Evolutionary conservation across 2,888 invertebrate species (phyloP).

Genomic region (Calephelis perditalis): DNA sequence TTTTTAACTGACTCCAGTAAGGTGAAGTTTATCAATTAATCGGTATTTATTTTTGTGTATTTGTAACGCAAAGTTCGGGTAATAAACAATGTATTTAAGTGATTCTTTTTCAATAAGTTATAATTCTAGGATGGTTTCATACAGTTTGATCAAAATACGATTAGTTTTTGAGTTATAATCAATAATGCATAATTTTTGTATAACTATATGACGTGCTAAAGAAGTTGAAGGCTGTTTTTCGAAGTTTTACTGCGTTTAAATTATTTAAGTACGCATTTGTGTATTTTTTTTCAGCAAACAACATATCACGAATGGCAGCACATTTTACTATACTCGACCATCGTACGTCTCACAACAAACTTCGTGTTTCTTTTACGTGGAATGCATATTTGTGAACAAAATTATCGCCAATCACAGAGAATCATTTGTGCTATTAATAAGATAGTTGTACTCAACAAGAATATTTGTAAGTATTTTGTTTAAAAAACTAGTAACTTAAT

Average conservation of each 20-base stretch:
- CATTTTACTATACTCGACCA: neutral
- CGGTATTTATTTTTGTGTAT: too few species aligned
- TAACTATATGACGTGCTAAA: too few species aligned
- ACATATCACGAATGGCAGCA: neutral
- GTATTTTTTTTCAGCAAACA: neutral
- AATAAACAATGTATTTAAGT: too few species aligned
- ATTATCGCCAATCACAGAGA: neutral
- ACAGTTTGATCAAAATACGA: neutral
- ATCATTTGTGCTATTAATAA: constrained; percentile 1
- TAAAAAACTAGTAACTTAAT: too few species aligned
- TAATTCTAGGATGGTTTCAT: neutral
- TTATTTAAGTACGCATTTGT: constrained; percentile 9
- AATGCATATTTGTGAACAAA: neutral
- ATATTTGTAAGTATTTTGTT: neutral
- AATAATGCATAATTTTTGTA: neutral
- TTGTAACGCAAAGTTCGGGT: too few species aligned
- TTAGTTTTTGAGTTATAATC: neutral
- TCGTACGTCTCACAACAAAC: neutral
- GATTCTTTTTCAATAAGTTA: neutral
- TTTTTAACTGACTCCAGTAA: too few species aligned
- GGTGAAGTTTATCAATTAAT: too few species aligned
- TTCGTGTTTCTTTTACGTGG: neutral
- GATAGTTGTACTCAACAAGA: neutral
- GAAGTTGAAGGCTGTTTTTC: too few species aligned
- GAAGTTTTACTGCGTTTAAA: too few species aligned